Evolutionary conservation across 2,797 vertebrate genomes (phyloP).

Genomic region (Halcyon chelicuti): DNA sequence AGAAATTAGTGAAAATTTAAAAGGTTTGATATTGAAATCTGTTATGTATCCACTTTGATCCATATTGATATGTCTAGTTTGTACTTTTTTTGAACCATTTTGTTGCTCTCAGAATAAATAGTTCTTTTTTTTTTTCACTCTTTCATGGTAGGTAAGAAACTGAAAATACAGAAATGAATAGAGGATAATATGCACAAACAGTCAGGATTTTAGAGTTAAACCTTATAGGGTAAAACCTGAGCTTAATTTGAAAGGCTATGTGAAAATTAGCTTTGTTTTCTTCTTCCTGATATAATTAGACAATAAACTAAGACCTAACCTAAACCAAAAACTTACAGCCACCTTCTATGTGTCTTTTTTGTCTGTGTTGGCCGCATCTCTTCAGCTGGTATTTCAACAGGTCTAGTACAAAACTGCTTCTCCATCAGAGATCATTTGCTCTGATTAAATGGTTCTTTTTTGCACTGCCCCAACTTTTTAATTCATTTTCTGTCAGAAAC

Average conservation of each 20-base stretch:
- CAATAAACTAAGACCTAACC: neutral
- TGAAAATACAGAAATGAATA: neutral
- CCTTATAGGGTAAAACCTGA: neutral
- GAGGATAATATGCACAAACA: neutral
- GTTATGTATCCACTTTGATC: neutral
- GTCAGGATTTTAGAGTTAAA: neutral
- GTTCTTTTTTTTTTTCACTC: neutral
- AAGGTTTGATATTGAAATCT: neutral
- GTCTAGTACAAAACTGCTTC: neutral
- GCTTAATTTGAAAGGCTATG: neutral
- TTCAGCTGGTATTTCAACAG: neutral
- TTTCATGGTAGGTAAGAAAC: neutral
- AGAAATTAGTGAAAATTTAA: neutral
- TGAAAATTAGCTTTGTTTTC: neutral
- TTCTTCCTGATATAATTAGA: neutral
- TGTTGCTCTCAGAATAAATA: neutral
- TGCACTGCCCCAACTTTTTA: neutral
- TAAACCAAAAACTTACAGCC: neutral
- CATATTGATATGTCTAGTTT: neutral
- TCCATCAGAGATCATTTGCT: neutral
- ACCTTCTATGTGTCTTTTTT: neutral
- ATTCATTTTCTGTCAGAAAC: neutral
- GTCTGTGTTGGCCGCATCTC: neutral
- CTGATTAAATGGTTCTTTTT: neutral
- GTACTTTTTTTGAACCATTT: neutral